Evolutionary conservation across 2,113 vertebrate species (phyloP).

Genomic region (Bagarius yarrelli): DNA sequence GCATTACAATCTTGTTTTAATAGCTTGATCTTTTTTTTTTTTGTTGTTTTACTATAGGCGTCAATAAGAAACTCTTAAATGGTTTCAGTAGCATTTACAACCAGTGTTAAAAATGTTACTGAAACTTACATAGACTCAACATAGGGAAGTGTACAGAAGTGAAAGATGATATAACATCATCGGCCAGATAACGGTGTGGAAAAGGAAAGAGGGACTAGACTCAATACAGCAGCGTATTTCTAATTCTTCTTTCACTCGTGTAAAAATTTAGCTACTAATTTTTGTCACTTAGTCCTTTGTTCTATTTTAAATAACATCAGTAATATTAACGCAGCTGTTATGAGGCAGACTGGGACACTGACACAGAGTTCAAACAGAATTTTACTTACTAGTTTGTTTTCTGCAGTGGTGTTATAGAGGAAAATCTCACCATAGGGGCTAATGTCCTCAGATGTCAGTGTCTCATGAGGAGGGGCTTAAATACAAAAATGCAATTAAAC

Average conservation of each 20-base stretch:
- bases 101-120: background rate
- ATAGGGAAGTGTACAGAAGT: conserved; percentile 19
- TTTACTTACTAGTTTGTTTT: conserved; percentile 73
- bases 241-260: background rate
- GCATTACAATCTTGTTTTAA: too few species aligned
- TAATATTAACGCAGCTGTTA: background rate
- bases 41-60: background rate
- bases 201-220: background rate
- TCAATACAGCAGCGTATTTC: background rate
- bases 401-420: conserved; percentile 70
- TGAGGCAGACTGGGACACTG: too few species aligned
- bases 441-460: conserved; percentile 66
- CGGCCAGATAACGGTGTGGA: background rate
- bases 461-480: conserved; percentile 63
- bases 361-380: background rate
- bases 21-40: too few species aligned
- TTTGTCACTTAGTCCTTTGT: background rate
- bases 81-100: conserved; percentile 21
- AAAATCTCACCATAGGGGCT: conserved; percentile 88
- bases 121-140: background rate
- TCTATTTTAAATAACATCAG: background rate
- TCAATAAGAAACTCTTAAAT: background rate
- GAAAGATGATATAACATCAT: background rate
- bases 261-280: background rate
- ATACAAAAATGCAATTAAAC: conserved; percentile 35